Evolutionary conservation across 2,888 invertebrate species (phyloP), one percentile per base, ranked within the genome.

Genomic region (Melanchra persicariae): DNA sequence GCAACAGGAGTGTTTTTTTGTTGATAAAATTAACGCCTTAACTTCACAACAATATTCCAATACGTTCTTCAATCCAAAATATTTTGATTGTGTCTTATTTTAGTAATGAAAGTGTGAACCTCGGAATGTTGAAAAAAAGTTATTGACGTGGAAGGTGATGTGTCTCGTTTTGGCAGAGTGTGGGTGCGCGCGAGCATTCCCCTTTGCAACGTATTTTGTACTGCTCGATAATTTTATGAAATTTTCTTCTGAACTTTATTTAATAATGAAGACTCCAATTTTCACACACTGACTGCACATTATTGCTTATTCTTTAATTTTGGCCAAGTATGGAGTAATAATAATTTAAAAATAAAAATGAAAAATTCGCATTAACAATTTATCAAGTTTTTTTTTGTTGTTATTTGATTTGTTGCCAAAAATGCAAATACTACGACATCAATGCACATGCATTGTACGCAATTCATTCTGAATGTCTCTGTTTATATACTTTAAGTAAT

Each of bases 101-200:
- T 77, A 71, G 51, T 77, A 40, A 59, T 69, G 54, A 77, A 74
- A 84, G 60, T 61, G 45, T 76, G 65, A 70, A 72, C 63, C 61
- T 61, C 61, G 58, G 73, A 70, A 83, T 84, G 70, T 74, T 68
- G 45, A 63, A 70, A 82, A 84, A 81, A 80, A 82, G 69, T 61
- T 82, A 85, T 85, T 85, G 84, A 84, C 86, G 85, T 78, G 63
- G 63, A 74, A 55, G 65, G 75, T 60, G 71, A 67, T 65, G 67
- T 71, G 73, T 82, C 72, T 79, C 58, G 52, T 52, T 74, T 68
- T 74, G 71, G 69, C 65, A 61, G 63, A 60, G 69, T 73, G 82
- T 85, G 84, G 84, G 85, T 62, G 74, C 43, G 57, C 37, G 49
- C 73, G 84, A 82, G 73, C 86, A 77, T 85, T 85, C 72, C 80